These are phyloP conservation scores for Thalassoma bifasciatum DNA, from an alignment of 2,113 vertebrate genomes.

Conservation along the genomic window DNA sequence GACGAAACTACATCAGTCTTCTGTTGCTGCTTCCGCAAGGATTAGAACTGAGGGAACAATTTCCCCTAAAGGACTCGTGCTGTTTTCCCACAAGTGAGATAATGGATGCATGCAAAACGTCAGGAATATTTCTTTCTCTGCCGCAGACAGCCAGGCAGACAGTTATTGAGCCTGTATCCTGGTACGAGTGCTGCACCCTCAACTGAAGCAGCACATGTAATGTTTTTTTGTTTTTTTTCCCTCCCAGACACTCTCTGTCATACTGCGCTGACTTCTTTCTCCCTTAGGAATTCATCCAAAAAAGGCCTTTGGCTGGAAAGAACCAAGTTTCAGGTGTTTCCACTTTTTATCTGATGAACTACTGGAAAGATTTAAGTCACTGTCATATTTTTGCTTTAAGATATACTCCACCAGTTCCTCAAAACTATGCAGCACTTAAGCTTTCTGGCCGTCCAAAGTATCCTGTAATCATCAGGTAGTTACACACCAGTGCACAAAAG, in stretches of 20 bases:
- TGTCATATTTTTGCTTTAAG: not conserved
- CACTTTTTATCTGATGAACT: not conserved
- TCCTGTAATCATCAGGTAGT: no score
- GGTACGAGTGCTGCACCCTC: slow-evolving; percentile 59
- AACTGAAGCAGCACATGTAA: slow-evolving; percentile 58
- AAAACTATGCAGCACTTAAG: not conserved
- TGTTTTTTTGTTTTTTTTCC: slow-evolving; percentile 21
- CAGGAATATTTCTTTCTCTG: slow-evolving; percentile 69
- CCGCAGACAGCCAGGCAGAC: slow-evolving; percentile 51
- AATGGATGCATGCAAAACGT: slow-evolving; percentile 74
- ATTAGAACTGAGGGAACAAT: slow-evolving; percentile 69
- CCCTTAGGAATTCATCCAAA: slow-evolving; percentile 8
- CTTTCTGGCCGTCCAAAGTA: no score
- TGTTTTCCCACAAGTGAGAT: slow-evolving; percentile 69
- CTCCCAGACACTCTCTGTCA: slow-evolving; percentile 11
- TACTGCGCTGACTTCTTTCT: slow-evolving; percentile 40
- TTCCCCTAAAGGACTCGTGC: slow-evolving; percentile 60
- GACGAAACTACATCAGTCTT: slow-evolving; percentile 61
- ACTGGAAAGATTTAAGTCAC: not conserved
- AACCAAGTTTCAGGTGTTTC: not conserved
- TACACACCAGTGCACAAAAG: no score
- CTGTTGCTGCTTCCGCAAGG: slow-evolving; percentile 55
- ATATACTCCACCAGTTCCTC: not conserved
- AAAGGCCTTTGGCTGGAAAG: not conserved
- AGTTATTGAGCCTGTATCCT: slow-evolving; percentile 48